Conservation (phyloP, 1,140 invertebrate genomes). For the Mylabris phalerata region DNA sequence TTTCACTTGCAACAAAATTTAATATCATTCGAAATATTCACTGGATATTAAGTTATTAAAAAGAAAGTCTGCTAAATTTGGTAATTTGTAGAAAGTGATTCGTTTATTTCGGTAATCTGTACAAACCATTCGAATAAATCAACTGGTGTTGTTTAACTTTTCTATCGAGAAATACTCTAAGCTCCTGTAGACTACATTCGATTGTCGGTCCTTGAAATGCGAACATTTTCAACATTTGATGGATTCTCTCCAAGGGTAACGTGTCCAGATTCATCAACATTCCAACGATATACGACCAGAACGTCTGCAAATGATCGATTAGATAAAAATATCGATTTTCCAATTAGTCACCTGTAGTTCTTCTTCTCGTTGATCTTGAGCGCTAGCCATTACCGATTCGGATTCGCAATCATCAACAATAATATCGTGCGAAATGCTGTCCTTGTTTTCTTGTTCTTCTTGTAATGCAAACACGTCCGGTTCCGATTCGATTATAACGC, state of each 20-base stretch:
- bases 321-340: not conserved
- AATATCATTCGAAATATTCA: not conserved
- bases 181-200: slow-evolving; percentile 81
- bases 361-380: slow-evolving; percentile 86
- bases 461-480: slow-evolving; percentile 70
- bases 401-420: slow-evolving; percentile 84
- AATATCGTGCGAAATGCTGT: slow-evolving; percentile 50
- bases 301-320: slow-evolving; percentile 51
- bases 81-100: too few species aligned
- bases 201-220: slow-evolving; percentile 77
- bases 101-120: slow-evolving; percentile 69
- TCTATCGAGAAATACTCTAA: slow-evolving; percentile 82
- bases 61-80: not conserved
- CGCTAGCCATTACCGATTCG: slow-evolving; percentile 88
- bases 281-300: slow-evolving; percentile 94
- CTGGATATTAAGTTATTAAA: not conserved
- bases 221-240: slow-evolving; percentile 97
- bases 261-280: slow-evolving; percentile 95
- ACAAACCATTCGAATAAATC: slow-evolving; percentile 76
- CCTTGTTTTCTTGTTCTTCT: slow-evolving; percentile 59
- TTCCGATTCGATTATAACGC: slow-evolving; percentile 68
- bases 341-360: slow-evolving; percentile 63
- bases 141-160: slow-evolving; percentile 89
- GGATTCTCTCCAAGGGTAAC: slow-evolving; percentile 86
- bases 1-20: not conserved